Percentiles rank a stretch among this genome's conserved stretches.
These are phyloP conservation scores for Chalcis sispes DNA, from an alignment of 2,888 invertebrate genomes.

Conservation along the genomic window DNA sequence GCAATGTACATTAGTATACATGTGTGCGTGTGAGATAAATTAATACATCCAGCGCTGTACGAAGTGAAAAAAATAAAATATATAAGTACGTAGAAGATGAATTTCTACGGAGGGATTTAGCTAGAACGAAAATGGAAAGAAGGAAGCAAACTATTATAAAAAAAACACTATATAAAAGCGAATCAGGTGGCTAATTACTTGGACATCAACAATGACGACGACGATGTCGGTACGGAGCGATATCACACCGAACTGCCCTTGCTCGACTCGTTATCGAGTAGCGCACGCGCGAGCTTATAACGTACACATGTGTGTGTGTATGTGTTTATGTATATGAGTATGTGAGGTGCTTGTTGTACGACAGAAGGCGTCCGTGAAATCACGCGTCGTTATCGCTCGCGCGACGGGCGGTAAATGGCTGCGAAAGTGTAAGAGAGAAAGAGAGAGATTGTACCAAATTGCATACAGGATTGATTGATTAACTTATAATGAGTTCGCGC, in stretches of 20 bases:
- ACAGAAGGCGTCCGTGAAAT: too few species aligned
- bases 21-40: too few species aligned
- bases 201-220: conserved; percentile 15
- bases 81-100: not conserved
- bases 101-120: too few species aligned
- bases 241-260: not conserved
- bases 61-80: not conserved
- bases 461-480: conserved; percentile 49
- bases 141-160: too few species aligned
- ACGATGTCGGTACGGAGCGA: not conserved
- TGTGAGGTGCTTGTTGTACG: too few species aligned
- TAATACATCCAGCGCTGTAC: too few species aligned
- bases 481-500: conserved; percentile 41
- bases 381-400: too few species aligned
- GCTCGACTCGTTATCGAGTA: conserved; percentile 32
- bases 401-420: conserved; percentile 47
- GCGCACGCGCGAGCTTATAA: not conserved
- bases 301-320: too few species aligned
- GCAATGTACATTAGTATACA: too few species aligned
- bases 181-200: conserved; percentile 52
- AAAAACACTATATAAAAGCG: too few species aligned
- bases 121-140: too few species aligned
- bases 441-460: conserved; percentile 46
- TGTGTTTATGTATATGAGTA: too few species aligned
- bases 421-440: not conserved